Conservation (phyloP, 2,797 vertebrate species). For the Monodelphis domestica region DNA sequence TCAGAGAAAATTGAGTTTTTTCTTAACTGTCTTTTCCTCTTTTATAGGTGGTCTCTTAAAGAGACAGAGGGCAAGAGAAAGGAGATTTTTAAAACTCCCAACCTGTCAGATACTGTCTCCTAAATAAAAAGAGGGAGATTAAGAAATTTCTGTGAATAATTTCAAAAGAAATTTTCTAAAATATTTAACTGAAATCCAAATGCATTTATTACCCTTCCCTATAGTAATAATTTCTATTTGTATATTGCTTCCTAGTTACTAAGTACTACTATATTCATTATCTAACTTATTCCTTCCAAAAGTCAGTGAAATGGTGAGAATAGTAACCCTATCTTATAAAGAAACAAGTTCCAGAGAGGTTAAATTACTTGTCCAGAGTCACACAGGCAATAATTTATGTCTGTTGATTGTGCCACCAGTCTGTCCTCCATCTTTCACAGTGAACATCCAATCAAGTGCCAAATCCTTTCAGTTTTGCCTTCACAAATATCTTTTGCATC, state of each 20-base stretch:
- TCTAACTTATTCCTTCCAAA: neutral
- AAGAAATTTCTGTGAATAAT: no score
- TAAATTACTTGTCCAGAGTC: neutral
- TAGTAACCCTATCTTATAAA: neutral
- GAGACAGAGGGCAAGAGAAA: no score
- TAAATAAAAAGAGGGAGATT: no score
- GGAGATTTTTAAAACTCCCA: no score
- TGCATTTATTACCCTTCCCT: neutral
- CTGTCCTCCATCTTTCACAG: neutral
- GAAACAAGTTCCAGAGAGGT: neutral
- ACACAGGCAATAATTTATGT: neutral
- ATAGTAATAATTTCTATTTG: neutral
- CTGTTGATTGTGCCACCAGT: neutral
- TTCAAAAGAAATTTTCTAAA: neutral
- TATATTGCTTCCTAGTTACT: neutral
- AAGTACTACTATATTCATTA: neutral
- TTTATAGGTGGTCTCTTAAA: no score
- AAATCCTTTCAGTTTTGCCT: neutral
- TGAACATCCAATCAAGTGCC: neutral
- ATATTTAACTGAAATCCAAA: neutral
- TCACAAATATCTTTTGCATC: neutral
- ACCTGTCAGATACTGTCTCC: no score
- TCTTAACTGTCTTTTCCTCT: no score
- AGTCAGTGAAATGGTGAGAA: neutral
- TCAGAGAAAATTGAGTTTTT: no score